A percentile compares a stretch with the other conserved stretches of the same genome.
Evolutionary conservation across 2,888 invertebrate genomes (phyloP).

Genomic region (Melipona beecheii): DNA sequence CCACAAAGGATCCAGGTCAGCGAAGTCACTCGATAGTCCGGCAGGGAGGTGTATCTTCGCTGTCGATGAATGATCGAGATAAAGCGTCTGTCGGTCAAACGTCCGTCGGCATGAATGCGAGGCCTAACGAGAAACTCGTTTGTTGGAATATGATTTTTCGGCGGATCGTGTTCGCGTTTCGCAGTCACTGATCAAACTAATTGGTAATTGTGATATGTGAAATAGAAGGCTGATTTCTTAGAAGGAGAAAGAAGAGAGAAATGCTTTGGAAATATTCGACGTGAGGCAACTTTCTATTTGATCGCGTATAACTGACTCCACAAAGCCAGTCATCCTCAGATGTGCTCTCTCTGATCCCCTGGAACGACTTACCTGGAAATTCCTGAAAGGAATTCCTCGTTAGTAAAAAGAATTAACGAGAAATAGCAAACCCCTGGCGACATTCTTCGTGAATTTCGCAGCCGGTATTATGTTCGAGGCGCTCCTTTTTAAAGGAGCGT

Average conservation of each 20-base stretch:
- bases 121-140: slow-evolving; percentile 19
- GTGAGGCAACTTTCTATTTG: neutral
- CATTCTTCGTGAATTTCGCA: neutral
- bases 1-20: slow-evolving; percentile 10
- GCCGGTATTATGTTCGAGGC: neutral
- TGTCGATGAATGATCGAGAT: slow-evolving; percentile 10
- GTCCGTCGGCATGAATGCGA: neutral
- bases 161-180: neutral
- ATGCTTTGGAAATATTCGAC: neutral
- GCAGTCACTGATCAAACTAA: too few relatives aligned
- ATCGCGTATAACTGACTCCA: neutral
- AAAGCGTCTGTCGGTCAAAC: slow-evolving; percentile 18
- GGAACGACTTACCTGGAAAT: slow-evolving; percentile 25
- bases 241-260: too few relatives aligned
- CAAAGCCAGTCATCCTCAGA: slow-evolving; percentile 14
- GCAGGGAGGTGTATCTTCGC: neutral
- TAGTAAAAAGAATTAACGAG: slow-evolving; percentile 10
- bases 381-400: slow-evolving; percentile 32
- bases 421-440: neutral
- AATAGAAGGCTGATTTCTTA: neutral
- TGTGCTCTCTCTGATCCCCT: slow-evolving; percentile 19
- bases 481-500: neutral
- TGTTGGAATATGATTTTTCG: slow-evolving; percentile 4
- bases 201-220: too few relatives aligned
- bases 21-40: slow-evolving; percentile 21